Evolutionary conservation across 2,797 vertebrate genomes (phyloP).

Genomic region (Poecilia picta): DNA sequence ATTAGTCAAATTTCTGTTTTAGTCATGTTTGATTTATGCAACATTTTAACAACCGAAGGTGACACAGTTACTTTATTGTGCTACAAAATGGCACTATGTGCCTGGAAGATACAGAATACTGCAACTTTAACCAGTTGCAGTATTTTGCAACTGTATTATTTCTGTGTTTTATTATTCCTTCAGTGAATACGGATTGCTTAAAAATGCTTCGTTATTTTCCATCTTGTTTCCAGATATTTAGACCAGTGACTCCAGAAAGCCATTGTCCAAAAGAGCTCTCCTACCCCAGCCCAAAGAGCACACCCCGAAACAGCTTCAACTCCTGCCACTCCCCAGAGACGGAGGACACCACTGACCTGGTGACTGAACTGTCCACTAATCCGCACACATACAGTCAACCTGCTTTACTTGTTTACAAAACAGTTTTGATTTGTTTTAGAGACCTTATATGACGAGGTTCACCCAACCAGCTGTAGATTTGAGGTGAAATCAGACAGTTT

Average conservation of each 20-base stretch:
- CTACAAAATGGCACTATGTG: no score
- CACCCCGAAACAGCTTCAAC: constrained; percentile 79
- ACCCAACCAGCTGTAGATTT: neutral
- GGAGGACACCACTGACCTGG: constrained; percentile 79
- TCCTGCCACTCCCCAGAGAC: constrained; percentile 81
- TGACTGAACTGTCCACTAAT: constrained; percentile 37
- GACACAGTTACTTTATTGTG: no score
- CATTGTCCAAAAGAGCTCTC: constrained; percentile 67
- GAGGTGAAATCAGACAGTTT: neutral
- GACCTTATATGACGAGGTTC: no score
- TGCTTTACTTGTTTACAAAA: no score
- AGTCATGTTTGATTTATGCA: no score
- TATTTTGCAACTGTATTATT: neutral
- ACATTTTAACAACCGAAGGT: no score
- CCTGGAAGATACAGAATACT: no score
- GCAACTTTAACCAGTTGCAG: neutral
- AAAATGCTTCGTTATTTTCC: constrained; percentile 1
- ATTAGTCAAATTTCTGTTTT: no score
- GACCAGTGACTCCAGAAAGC: constrained; percentile 68
- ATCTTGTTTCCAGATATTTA: constrained; percentile 63
- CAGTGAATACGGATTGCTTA: neutral
- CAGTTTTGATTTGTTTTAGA: no score
- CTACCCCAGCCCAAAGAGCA: constrained; percentile 79
- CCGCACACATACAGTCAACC: no score
- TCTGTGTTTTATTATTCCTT: neutral